Conservation (phyloP, 2,888 invertebrate species). For the Lagria hirta region DNA sequence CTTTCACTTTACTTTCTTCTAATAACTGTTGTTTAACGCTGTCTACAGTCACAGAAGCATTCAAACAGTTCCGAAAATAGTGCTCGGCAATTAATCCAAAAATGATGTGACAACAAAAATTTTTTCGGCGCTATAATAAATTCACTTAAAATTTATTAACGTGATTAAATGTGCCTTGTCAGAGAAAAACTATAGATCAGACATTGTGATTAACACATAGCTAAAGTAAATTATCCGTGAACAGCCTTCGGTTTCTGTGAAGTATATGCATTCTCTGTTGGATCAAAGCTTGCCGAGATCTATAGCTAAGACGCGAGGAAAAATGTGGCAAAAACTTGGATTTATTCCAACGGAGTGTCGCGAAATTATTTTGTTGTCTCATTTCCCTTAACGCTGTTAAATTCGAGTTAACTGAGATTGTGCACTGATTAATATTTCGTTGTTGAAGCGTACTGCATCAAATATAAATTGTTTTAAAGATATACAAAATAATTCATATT, state of each 20-base stretch:
- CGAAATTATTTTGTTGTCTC: constrained; percentile 11
- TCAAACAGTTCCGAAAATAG: too few species aligned
- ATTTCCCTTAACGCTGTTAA: constrained; percentile 7
- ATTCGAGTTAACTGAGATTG: constrained; percentile 13
- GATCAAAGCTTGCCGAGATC: constrained; percentile 44
- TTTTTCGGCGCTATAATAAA: too few species aligned
- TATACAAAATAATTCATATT: too few species aligned
- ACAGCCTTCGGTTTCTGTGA: constrained; percentile 39
- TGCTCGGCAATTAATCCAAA: too few species aligned
- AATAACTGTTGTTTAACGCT: too few species aligned
- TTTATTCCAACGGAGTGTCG: constrained; percentile 32
- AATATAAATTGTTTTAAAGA: too few species aligned
- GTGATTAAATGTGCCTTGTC: constrained; percentile 17
- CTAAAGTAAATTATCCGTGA: constrained; percentile 48
- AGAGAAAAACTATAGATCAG: constrained; percentile 20
- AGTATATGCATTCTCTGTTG: constrained; percentile 45
- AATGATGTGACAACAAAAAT: too few species aligned
- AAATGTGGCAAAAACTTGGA: constrained; percentile 41
- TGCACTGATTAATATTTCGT: too few species aligned
- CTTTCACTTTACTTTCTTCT: too few species aligned
- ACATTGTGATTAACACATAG: constrained; percentile 26
- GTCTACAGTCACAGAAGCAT: too few species aligned
- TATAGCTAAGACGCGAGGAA: constrained; percentile 35
- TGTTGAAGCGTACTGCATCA: too few species aligned
- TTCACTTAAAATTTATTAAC: constrained; percentile 15